Conservation (phyloP, 2,797 vertebrate species). For the Anabacerthia variegaticeps region DNA sequence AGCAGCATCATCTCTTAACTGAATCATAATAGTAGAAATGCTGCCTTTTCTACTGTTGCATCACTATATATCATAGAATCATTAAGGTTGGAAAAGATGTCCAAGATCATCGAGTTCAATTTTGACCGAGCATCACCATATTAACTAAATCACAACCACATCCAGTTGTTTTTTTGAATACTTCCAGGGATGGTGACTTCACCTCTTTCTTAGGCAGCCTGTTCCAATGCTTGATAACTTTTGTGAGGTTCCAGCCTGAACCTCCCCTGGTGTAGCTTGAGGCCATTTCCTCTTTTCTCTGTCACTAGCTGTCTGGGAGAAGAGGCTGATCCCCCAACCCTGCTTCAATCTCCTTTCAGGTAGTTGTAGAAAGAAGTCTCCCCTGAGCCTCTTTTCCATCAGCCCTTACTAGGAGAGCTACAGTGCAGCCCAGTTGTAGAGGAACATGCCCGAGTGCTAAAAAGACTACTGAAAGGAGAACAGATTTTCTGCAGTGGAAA, state of each 20-base stretch:
- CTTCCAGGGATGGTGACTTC: not conserved
- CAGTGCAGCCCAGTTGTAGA: not conserved
- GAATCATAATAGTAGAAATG: not conserved
- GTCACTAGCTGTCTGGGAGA: not conserved
- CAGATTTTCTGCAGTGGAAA: not conserved
- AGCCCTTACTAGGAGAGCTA: not conserved
- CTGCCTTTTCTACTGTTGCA: not conserved
- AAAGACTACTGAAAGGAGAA: not conserved
- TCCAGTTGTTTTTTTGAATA: not conserved
- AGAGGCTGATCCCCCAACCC: not conserved
- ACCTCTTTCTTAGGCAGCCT: not conserved
- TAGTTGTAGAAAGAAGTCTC: not conserved
- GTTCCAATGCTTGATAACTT: not conserved
- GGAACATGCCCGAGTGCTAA: not conserved
- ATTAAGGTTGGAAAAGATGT: not conserved
- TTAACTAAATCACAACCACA: not conserved
- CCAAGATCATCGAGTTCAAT: rapidly evolving
- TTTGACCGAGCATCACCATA: not conserved
- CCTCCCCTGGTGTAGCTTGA: not conserved
- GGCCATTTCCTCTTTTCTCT: not conserved
- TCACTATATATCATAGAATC: not conserved
- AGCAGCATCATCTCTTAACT: not conserved
- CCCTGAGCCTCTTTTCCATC: rapidly evolving
- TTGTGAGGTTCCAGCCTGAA: not conserved
- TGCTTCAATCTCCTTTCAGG: not conserved